These are phyloP conservation scores for Cromileptes altivelis DNA, from an alignment of 2,113 vertebrate species.

Conservation along the genomic window DNA sequence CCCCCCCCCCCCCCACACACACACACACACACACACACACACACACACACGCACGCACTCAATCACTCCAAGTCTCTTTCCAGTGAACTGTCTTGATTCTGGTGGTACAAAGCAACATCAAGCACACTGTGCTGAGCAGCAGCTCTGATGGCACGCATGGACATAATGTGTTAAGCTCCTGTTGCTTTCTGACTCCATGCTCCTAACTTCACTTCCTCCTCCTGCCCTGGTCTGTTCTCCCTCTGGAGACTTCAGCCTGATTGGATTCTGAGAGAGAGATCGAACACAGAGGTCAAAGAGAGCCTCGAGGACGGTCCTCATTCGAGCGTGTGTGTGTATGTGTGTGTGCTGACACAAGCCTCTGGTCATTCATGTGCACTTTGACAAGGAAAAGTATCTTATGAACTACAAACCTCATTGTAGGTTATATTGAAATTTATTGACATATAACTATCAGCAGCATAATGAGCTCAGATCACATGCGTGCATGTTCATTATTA, in stretches of 20 bases:
- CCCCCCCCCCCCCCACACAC: too few species aligned
- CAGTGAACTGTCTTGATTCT: conserved; percentile 46
- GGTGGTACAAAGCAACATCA: conserved; percentile 22
- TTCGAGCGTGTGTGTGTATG: conserved; percentile 34
- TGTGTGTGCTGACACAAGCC: conserved; percentile 19
- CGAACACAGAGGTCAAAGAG: conserved; percentile 80
- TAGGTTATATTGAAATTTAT: conserved; percentile 42
- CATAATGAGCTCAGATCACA: conserved; percentile 58
- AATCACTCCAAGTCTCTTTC: conserved; percentile 21
- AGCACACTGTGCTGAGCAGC: conserved; percentile 28
- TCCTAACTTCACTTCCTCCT: conserved; percentile 47
- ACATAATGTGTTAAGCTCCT: conserved; percentile 62
- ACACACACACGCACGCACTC: not conserved
- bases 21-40: not conserved
- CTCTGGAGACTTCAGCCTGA: conserved; percentile 76
- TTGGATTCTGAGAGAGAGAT: conserved; percentile 83
- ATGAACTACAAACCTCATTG: conserved; percentile 45
- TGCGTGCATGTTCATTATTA: conserved; percentile 60
- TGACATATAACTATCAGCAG: conserved; percentile 43
- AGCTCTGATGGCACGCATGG: conserved; percentile 19
- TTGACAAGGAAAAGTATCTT: conserved; percentile 37
- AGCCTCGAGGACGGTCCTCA: conserved; percentile 69
- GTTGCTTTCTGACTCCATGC: conserved; percentile 60
- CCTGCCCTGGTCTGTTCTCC: conserved; percentile 49
- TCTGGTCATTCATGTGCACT: conserved; percentile 49